Evolutionary conservation across 2,888 invertebrate genomes (phyloP).

Genomic region (Sturmia bella): DNA sequence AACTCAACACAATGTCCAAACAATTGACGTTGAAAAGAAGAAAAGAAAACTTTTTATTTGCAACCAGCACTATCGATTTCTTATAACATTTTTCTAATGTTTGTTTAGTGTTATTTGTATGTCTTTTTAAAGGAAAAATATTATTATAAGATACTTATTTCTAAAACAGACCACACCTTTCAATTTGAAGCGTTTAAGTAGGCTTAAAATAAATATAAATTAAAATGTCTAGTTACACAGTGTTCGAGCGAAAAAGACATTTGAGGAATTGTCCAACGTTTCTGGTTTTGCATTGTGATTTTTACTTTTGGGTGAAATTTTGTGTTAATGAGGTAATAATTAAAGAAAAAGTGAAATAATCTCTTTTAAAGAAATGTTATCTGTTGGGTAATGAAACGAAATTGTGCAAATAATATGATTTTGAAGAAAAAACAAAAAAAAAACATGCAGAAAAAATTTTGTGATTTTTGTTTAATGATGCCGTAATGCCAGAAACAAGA

Average conservation of each 20-base stretch:
- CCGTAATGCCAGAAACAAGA: no score
- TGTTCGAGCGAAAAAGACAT: not conserved
- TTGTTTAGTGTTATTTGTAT: no score
- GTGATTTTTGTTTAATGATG: no score
- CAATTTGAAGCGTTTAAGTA: not conserved
- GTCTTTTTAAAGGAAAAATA: no score
- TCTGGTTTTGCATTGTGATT: not conserved
- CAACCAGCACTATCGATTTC: not conserved
- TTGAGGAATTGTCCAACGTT: constrained; percentile 18
- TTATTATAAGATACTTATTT: no score
- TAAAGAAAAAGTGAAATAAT: not conserved
- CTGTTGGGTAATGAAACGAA: not conserved
- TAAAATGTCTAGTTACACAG: constrained; percentile 4
- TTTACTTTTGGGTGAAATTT: constrained; percentile 1
- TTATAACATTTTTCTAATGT: no score
- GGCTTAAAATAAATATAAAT: constrained; percentile 4
- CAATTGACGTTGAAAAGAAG: no score
- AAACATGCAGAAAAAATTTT: no score
- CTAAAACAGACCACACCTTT: constrained; percentile 6
- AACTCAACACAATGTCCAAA: not conserved
- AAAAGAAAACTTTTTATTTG: no score
- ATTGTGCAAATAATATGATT: not conserved
- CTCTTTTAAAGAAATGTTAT: not conserved
- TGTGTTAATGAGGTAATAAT: constrained; percentile 17
- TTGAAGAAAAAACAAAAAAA: no score